Percentiles rank a stretch among this genome's conserved stretches.
These are phyloP conservation scores for Achlya flavicornis DNA, from an alignment of 2,888 invertebrate species.

Conservation along the genomic window DNA sequence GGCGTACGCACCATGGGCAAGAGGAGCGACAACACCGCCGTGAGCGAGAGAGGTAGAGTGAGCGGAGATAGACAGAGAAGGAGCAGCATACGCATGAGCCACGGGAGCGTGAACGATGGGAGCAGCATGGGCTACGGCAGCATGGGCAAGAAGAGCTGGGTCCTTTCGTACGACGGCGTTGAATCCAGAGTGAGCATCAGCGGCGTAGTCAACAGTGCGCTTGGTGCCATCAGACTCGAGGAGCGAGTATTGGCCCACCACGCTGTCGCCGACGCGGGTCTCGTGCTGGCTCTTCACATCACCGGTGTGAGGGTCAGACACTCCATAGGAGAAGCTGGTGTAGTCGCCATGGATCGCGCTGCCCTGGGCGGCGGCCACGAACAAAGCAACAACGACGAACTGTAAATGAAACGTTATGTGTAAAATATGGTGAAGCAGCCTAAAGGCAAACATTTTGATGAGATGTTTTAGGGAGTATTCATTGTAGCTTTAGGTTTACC, in stretches of 20 bases:
- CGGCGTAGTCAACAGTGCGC: constrained; percentile 85
- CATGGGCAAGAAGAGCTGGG: constrained; percentile 46
- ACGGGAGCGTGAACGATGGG: constrained; percentile 43
- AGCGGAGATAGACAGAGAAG: constrained; percentile 33
- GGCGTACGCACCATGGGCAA: constrained; percentile 40
- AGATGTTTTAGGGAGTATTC: background rate
- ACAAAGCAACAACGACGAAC: constrained; percentile 73
- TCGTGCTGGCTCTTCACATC: constrained; percentile 85
- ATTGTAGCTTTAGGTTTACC: too few relatives aligned
- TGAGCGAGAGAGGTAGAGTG: constrained; percentile 44
- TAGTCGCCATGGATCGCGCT: constrained; percentile 72
- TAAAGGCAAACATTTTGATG: background rate
- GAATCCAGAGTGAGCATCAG: constrained; percentile 81
- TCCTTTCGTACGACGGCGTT: constrained; percentile 83
- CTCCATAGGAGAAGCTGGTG: constrained; percentile 77
- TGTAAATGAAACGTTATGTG: constrained; percentile 54
- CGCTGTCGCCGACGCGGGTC: constrained; percentile 86
- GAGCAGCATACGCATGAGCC: constrained; percentile 49
- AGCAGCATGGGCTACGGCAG: constrained; percentile 48
- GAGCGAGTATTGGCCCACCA: constrained; percentile 80
- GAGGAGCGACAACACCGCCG: constrained; percentile 32
- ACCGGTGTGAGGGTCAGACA: constrained; percentile 77
- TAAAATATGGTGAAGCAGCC: background rate
- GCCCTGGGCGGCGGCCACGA: constrained; percentile 73
- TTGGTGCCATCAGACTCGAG: constrained; percentile 85